Percentiles rank a stretch among this genome's conserved stretches.
These are phyloP conservation scores for Leucania comma DNA, from an alignment of 2,888 invertebrate species.

Conservation along the genomic window DNA sequence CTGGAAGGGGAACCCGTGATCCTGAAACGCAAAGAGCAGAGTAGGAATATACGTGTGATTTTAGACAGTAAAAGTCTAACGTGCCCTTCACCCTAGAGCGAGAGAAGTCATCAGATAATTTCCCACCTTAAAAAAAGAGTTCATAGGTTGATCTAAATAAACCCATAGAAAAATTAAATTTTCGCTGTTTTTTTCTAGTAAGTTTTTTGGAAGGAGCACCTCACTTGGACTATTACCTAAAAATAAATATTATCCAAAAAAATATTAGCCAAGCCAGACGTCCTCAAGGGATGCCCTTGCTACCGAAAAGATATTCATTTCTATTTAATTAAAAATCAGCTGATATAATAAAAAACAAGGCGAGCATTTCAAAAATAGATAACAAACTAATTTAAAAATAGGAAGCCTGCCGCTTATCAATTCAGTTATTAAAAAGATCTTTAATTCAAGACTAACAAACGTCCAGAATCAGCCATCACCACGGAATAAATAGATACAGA, in stretches of 20 bases:
- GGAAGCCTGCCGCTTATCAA: slow-evolving; percentile 46
- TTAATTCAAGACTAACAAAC: slow-evolving; percentile 40
- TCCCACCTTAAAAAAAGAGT: no score
- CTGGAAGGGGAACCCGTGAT: no score
- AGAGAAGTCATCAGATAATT: no score
- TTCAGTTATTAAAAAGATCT: slow-evolving; percentile 40
- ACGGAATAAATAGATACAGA: slow-evolving; percentile 22
- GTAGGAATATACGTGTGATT: no score
- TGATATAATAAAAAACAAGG: background rate
- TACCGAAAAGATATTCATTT: background rate
- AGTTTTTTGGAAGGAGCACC: background rate
- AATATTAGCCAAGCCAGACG: background rate
- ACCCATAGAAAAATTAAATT: background rate
- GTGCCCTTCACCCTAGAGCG: no score
- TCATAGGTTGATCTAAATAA: background rate
- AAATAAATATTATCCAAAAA: background rate
- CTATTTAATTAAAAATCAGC: background rate
- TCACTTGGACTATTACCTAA: background rate
- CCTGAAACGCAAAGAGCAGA: no score
- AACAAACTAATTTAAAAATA: slow-evolving; percentile 11
- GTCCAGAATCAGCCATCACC: slow-evolving; percentile 34
- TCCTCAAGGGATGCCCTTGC: background rate
- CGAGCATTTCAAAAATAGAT: background rate
- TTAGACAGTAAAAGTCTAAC: no score
- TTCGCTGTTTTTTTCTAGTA: no score